phyloP scores from a whole-genome alignment of 2,113 vertebrate species.

The Prolemur simus region DNA sequence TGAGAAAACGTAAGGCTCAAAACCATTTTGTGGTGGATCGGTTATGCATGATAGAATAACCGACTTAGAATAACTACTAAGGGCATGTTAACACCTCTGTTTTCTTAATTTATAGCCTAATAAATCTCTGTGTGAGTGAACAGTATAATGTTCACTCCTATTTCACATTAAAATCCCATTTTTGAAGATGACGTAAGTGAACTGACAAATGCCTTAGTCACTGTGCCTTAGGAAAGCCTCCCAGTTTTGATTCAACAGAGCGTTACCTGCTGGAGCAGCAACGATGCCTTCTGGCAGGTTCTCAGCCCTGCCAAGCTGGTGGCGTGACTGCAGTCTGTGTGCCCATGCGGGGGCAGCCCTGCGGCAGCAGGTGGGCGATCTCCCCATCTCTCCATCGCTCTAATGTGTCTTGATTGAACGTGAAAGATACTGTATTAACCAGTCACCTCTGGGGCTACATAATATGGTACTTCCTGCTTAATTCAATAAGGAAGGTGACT shows the following conservation, averaged over 20 bases:
- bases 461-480: conserved; percentile 6
- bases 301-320: neutral
- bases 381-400: conserved; percentile 75
- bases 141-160: neutral
- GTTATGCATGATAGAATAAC: neutral
- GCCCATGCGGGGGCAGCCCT: conserved; percentile 55
- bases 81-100: neutral
- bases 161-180: neutral
- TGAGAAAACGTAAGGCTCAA: neutral
- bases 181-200: neutral
- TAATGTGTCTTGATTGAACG: conserved; percentile 68
- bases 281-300: neutral
- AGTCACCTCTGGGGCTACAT: conserved; percentile 57
- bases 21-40: neutral
- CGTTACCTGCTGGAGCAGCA: neutral
- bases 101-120: neutral
- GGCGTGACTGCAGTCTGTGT: conserved; percentile 72
- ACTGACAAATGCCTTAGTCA: neutral
- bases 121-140: neutral
- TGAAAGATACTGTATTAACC: conserved; percentile 69
- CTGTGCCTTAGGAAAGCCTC: neutral
- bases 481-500: conserved; percentile 7
- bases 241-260: neutral
- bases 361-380: conserved; percentile 43
- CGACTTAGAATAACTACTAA: neutral